A percentile compares a stretch with the other conserved stretches of the same genome.
phyloP scores from a whole-genome alignment of 2,797 vertebrate genomes.

The Lagocephalus sceleratus region DNA sequence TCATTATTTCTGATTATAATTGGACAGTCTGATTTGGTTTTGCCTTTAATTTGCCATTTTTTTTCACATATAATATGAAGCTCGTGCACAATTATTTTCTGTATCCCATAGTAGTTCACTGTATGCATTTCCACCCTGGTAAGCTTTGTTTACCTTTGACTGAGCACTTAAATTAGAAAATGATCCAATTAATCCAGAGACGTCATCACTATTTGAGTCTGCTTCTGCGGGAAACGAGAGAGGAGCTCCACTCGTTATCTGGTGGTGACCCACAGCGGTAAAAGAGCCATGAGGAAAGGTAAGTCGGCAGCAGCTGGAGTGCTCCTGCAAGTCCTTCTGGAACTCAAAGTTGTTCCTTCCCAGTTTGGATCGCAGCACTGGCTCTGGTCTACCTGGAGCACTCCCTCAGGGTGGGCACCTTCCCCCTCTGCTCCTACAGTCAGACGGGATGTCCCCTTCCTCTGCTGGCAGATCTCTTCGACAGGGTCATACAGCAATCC shows the following conservation, averaged over 20 bases:
- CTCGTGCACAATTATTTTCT: too few species aligned
- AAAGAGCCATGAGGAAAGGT: conserved; percentile 44
- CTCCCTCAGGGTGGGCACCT: conserved; percentile 7
- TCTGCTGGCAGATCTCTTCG: conserved; percentile 64
- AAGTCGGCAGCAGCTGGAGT: conserved; percentile 3
- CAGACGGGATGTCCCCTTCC: conserved; percentile 40
- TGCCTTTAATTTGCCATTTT: too few species aligned
- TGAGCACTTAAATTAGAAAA: conserved; percentile 21
- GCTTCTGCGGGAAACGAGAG: conserved; percentile 3
- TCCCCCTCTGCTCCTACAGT: conserved; percentile 34
- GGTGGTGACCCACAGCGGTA: conserved; percentile 3
- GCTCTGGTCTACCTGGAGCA: conserved; percentile 39
- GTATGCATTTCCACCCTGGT: conserved; percentile 16
- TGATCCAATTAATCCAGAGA: conserved; percentile 20
- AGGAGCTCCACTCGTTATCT: conserved; percentile 4
- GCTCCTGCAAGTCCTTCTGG: not conserved
- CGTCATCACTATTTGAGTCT: conserved; percentile 15
- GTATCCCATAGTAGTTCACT: too few species aligned
- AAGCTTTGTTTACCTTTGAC: conserved; percentile 4
- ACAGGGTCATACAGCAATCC: conserved; percentile 70
- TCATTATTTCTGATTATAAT: too few species aligned
- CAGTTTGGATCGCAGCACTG: conserved; percentile 39
- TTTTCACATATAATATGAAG: too few species aligned
- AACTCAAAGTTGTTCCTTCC: not conserved
- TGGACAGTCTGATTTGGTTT: too few species aligned